These are phyloP conservation scores for Cosmia trapezina DNA, from an alignment of 2,888 invertebrate species.

Conservation along the genomic window DNA sequence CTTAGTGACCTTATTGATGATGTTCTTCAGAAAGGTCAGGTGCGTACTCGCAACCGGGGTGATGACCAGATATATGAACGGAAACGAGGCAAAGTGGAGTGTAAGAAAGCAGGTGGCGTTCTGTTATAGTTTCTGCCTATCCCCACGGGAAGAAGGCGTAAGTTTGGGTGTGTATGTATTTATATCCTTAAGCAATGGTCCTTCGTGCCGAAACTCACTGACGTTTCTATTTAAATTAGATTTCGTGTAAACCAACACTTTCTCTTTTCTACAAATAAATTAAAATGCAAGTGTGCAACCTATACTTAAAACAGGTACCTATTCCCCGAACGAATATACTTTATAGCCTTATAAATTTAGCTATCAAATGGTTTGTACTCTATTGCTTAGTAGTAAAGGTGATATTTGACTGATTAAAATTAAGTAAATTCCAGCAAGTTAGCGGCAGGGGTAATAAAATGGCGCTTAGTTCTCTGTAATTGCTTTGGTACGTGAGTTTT, in stretches of 20 bases:
- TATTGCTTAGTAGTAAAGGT: slow-evolving; percentile 31
- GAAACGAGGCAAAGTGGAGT: too few relatives aligned
- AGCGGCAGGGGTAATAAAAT: slow-evolving; percentile 71
- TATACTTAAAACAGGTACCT: slow-evolving; percentile 65
- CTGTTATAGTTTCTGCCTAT: too few relatives aligned
- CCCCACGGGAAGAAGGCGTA: not conserved
- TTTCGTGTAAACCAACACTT: slow-evolving; percentile 48
- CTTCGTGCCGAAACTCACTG: slow-evolving; percentile 13
- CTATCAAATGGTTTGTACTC: slow-evolving; percentile 33
- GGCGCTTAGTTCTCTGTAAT: slow-evolving; percentile 73
- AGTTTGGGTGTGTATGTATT: not conserved
- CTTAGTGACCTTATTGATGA: too few relatives aligned
- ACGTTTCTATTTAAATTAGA: slow-evolving; percentile 19
- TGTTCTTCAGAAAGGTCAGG: too few relatives aligned
- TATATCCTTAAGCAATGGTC: not conserved
- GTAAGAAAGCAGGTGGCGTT: too few relatives aligned
- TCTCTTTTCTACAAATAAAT: slow-evolving; percentile 62
- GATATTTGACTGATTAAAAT: slow-evolving; percentile 49
- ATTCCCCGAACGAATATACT: slow-evolving; percentile 65
- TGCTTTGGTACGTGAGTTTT: slow-evolving; percentile 72
- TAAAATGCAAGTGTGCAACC: slow-evolving; percentile 69
- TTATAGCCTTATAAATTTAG: slow-evolving; percentile 65
- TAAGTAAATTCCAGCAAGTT: slow-evolving; percentile 66
- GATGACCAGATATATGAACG: too few relatives aligned
- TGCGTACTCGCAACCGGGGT: too few relatives aligned